Percentiles rank a stretch among this genome's conserved stretches.
These are phyloP conservation scores for Orthosia gothica DNA, from an alignment of 2,888 invertebrate genomes.

Conservation along the genomic window DNA sequence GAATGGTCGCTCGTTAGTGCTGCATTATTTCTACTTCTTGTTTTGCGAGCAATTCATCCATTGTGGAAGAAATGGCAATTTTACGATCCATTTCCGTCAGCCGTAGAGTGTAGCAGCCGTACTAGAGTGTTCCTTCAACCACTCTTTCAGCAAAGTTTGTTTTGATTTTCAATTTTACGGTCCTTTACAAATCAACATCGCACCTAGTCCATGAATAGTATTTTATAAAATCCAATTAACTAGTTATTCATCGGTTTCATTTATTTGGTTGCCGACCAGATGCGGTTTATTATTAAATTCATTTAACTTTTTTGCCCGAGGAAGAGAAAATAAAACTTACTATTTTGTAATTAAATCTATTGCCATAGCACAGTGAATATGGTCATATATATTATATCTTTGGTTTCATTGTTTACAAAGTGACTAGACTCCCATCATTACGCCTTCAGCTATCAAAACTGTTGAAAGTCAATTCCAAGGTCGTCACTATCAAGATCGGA, in stretches of 20 bases:
- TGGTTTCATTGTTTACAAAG: not conserved
- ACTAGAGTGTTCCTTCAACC: constrained; percentile 3
- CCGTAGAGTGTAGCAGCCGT: no score
- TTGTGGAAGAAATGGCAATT: constrained; percentile 32
- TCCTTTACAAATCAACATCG: constrained; percentile 9
- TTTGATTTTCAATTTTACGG: constrained; percentile 27
- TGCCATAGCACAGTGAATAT: not conserved
- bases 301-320: not conserved
- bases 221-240: constrained; percentile 21
- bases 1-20: constrained; percentile 29
- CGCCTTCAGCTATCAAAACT: not conserved
- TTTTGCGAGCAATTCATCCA: constrained; percentile 34
- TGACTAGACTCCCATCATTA: not conserved
- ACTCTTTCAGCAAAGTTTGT: constrained; percentile 4
- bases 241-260: not conserved
- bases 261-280: constrained; percentile 14
- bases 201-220: not conserved
- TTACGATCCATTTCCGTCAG: constrained; percentile 31
- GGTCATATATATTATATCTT: not conserved
- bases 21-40: constrained; percentile 20
- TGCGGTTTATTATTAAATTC: not conserved
- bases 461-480: constrained; percentile 28
- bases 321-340: not conserved
- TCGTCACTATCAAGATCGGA: constrained; percentile 23
- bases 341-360: constrained; percentile 1